phyloP scores from a whole-genome alignment of 2,888 invertebrate genomes.

The Clivina fossor region DNA sequence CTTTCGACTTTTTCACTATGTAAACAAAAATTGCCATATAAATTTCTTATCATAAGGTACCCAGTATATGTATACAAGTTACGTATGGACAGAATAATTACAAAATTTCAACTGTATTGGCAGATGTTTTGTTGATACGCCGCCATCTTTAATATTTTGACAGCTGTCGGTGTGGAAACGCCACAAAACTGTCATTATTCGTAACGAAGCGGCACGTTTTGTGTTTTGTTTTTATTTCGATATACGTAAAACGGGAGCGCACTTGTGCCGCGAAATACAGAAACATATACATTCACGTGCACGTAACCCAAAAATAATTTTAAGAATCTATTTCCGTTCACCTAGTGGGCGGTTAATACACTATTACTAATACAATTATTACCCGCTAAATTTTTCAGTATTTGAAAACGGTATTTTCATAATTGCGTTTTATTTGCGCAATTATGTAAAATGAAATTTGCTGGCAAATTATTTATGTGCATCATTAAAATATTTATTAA shows the following conservation, averaged over 20 bases:
- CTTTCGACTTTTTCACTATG: too few species aligned
- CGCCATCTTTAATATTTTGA: conserved; percentile 4
- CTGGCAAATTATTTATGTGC: not conserved
- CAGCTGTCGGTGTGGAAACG: not conserved
- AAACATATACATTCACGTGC: conserved; percentile 4
- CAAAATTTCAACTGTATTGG: too few species aligned
- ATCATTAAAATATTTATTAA: not conserved
- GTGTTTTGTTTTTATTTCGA: too few species aligned
- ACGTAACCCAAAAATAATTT: not conserved
- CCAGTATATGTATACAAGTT: too few species aligned
- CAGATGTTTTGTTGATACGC: not conserved
- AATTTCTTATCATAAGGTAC: too few species aligned
- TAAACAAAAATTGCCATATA: too few species aligned
- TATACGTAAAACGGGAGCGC: too few species aligned
- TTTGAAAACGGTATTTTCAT: conserved; percentile 2
- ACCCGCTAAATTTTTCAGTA: conserved; percentile 5
- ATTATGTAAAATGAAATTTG: not conserved
- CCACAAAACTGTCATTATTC: too few species aligned
- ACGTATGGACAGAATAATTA: too few species aligned
- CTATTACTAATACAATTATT: conserved; percentile 2
- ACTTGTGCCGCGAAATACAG: too few species aligned
- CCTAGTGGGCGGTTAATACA: not conserved
- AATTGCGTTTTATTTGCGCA: not conserved
- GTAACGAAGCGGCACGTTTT: too few species aligned
- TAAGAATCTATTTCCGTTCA: not conserved